Evolutionary conservation across 1,140 invertebrate species (phyloP).

Genomic region (Tetragnatha versicolor): DNA sequence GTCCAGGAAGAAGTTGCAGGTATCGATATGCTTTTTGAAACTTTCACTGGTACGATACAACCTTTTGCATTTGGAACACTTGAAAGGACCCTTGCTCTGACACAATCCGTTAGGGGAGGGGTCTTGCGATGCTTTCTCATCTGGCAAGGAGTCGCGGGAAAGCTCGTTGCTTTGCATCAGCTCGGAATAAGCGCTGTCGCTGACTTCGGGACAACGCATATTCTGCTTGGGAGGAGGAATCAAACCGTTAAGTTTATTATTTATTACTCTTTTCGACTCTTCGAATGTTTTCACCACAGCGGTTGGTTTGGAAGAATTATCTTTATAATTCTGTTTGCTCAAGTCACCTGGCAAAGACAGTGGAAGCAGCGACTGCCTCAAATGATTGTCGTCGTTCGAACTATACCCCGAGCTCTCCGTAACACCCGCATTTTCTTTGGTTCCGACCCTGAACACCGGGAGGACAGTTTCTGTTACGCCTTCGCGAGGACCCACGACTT

Average conservation of each 20-base stretch:
- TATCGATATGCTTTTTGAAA: constrained; percentile 80
- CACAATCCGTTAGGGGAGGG: constrained; percentile 57
- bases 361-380: background rate
- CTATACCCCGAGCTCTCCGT: constrained; percentile 45
- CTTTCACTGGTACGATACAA: constrained; percentile 87
- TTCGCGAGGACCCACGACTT: constrained; percentile 16
- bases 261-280: constrained; percentile 8
- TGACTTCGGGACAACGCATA: no score
- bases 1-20: constrained; percentile 71
- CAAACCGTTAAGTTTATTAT: no score
- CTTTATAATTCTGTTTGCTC: background rate
- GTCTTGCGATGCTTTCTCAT: no score
- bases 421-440: constrained; percentile 12
- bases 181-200: no score
- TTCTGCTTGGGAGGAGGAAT: no score
- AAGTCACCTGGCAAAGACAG: background rate
- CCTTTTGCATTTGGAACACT: constrained; percentile 84
- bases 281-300: background rate
- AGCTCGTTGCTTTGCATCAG: no score
- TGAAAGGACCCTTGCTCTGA: constrained; percentile 73
- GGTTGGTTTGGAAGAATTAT: background rate
- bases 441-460: constrained; percentile 14
- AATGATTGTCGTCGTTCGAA: constrained; percentile 42
- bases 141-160: no score
- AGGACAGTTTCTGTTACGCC: constrained; percentile 37